Evolutionary conservation across 2,888 invertebrate genomes (phyloP).

Genomic region (Ormyrus pomaceus): DNA sequence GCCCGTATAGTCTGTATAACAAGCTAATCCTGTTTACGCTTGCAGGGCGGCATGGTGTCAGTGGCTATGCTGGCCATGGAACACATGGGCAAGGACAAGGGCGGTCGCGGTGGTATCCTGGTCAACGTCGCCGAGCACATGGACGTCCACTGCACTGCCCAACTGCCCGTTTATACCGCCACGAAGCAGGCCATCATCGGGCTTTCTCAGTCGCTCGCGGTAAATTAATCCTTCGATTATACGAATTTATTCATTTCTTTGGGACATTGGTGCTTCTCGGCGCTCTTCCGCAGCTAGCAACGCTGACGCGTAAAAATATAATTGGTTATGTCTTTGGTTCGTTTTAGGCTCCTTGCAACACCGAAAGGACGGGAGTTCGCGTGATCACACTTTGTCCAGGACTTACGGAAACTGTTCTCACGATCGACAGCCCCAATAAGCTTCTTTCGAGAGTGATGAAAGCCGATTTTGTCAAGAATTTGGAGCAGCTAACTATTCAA

Average conservation of each 20-base stretch:
- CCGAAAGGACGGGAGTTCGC: conserved; percentile 71
- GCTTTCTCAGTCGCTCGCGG: conserved; percentile 67
- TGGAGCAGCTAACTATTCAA: conserved; percentile 70
- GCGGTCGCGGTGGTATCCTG: conserved; percentile 75
- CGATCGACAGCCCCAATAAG: conserved; percentile 69
- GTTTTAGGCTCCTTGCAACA: conserved; percentile 67
- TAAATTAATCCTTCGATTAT: conserved; percentile 56
- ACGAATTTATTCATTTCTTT: not conserved
- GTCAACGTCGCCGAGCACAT: conserved; percentile 76
- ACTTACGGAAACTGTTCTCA: conserved; percentile 72
- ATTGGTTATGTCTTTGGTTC: conserved; percentile 61
- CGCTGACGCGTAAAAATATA: not conserved
- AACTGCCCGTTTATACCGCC: conserved; percentile 71
- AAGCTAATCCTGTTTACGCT: not conserved
- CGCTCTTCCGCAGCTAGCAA: too few species aligned
- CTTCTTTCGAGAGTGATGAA: conserved; percentile 71
- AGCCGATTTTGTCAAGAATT: conserved; percentile 71
- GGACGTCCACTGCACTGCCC: conserved; percentile 69
- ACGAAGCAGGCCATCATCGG: conserved; percentile 73
- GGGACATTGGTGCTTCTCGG: too few species aligned
- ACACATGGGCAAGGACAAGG: conserved; percentile 72
- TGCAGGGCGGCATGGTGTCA: conserved; percentile 67
- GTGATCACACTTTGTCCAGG: conserved; percentile 74
- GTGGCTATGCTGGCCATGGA: conserved; percentile 72
- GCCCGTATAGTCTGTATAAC: not conserved